These are phyloP conservation scores for Sinelater perroti DNA, from an alignment of 2,888 invertebrate species.

Conservation along the genomic window DNA sequence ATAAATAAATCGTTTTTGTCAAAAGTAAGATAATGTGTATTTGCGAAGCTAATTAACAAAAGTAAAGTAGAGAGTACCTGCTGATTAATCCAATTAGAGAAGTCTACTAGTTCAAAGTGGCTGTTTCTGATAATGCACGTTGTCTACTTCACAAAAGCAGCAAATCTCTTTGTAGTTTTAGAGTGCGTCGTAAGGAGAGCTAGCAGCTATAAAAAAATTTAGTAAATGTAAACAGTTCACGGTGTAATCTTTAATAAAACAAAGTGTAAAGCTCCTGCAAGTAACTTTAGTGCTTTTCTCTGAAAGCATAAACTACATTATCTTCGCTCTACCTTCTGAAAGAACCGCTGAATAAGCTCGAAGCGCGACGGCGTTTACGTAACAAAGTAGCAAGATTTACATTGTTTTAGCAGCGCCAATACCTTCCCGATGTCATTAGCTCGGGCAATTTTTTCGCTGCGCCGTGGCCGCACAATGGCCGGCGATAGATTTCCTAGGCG, in stretches of 20 bases:
- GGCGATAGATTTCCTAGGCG: slow-evolving; percentile 13
- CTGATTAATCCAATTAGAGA: no score
- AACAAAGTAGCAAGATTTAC: slow-evolving; percentile 46
- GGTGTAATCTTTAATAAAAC: slow-evolving; percentile 37
- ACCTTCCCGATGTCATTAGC: slow-evolving; percentile 24
- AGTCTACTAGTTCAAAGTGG: no score
- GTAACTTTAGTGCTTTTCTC: slow-evolving; percentile 42
- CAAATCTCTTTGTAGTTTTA: slow-evolving; percentile 20
- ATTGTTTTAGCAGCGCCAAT: slow-evolving; percentile 33
- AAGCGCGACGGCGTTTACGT: slow-evolving; percentile 45
- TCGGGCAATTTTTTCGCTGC: slow-evolving; percentile 27
- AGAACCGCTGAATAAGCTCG: slow-evolving; percentile 46
- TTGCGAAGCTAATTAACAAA: no score
- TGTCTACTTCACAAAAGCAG: slow-evolving; percentile 5
- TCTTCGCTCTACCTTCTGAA: slow-evolving; percentile 44
- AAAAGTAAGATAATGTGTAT: no score
- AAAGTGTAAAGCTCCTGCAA: slow-evolving; percentile 32
- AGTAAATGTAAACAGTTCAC: slow-evolving; percentile 30
- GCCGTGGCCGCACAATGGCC: slow-evolving; percentile 21
- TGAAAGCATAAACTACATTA: slow-evolving; percentile 46
- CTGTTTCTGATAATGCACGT: no score
- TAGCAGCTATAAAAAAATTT: slow-evolving; percentile 25
- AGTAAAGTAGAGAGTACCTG: no score
- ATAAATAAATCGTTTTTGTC: no score
- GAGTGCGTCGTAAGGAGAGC: slow-evolving; percentile 22